These are phyloP conservation scores for Pseudopipra pipra DNA, from an alignment of 2,113 vertebrate genomes.

Conservation along the genomic window DNA sequence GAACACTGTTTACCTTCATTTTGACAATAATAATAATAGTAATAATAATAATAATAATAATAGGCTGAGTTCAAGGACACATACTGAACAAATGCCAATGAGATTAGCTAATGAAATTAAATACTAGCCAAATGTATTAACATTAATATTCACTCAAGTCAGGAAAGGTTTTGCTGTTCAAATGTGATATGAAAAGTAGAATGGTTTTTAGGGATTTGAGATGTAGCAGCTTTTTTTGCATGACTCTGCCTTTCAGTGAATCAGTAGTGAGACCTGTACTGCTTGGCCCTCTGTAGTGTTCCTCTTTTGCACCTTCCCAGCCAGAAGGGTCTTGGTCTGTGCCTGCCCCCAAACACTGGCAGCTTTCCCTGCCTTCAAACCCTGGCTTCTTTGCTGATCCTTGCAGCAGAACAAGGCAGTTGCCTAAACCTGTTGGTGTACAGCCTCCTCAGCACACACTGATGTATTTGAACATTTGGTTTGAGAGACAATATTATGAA, in stretches of 20 bases:
- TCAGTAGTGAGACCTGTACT: not conserved
- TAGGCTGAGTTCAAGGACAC: not conserved
- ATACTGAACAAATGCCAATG: not conserved
- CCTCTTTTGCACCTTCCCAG: not conserved
- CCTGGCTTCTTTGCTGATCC: not conserved
- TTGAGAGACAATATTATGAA: not conserved
- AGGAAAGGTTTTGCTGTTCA: not conserved
- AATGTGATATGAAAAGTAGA: not conserved
- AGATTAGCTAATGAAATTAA: not conserved
- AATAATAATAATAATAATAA: not conserved
- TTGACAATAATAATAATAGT: not conserved
- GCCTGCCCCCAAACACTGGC: not conserved
- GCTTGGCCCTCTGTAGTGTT: not conserved
- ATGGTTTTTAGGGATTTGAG: not conserved
- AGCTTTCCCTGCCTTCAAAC: not conserved
- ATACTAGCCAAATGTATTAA: not conserved
- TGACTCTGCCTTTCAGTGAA: not conserved
- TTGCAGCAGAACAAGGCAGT: not conserved
- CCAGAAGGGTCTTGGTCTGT: not conserved
- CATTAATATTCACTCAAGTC: not conserved
- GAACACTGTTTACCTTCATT: not conserved
- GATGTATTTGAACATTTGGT: not conserved
- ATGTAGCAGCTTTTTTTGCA: not conserved
- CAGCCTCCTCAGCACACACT: not conserved
- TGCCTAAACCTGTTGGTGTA: not conserved